Conservation (phyloP, 2,797 vertebrate genomes). For the Pseudomugil gertrudae region DNA sequence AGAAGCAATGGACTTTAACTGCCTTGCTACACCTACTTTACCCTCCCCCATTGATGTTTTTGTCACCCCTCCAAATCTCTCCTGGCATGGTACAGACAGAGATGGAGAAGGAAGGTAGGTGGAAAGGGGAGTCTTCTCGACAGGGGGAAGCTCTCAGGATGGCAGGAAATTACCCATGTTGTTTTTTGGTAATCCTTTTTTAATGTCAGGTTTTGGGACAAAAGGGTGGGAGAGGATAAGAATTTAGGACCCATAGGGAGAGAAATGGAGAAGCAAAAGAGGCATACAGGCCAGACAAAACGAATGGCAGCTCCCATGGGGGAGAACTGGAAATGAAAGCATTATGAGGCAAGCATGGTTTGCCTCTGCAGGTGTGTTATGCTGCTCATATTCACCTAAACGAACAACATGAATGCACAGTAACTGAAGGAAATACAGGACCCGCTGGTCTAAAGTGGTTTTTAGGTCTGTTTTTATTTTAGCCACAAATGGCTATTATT, state of each 20-base stretch:
- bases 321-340: constrained; percentile 54
- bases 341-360: constrained; percentile 38
- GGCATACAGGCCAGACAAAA: constrained; percentile 66
- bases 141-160: constrained; percentile 53
- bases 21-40: constrained; percentile 19
- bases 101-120: constrained; percentile 17
- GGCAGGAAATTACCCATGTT: constrained; percentile 75
- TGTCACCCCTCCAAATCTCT: constrained; percentile 56
- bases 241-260: constrained; percentile 21
- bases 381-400: constrained; percentile 13
- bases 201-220: constrained; percentile 76
- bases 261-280: constrained; percentile 57
- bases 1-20: constrained; percentile 45
- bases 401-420: constrained; percentile 28
- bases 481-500: not conserved
- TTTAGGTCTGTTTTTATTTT: not conserved
- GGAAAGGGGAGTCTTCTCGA: constrained; percentile 41
- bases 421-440: not conserved
- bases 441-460: not conserved
- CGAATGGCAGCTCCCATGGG: constrained; percentile 55
- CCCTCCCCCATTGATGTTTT: constrained; percentile 39
- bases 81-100: constrained; percentile 19
- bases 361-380: constrained; percentile 28
- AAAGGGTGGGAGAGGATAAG: constrained; percentile 31
- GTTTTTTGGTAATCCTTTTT: constrained; percentile 79